A percentile compares a stretch with the other conserved stretches of the same genome.
These are phyloP conservation scores for Tipula confusa DNA, from an alignment of 2,888 invertebrate genomes.

Conservation along the genomic window DNA sequence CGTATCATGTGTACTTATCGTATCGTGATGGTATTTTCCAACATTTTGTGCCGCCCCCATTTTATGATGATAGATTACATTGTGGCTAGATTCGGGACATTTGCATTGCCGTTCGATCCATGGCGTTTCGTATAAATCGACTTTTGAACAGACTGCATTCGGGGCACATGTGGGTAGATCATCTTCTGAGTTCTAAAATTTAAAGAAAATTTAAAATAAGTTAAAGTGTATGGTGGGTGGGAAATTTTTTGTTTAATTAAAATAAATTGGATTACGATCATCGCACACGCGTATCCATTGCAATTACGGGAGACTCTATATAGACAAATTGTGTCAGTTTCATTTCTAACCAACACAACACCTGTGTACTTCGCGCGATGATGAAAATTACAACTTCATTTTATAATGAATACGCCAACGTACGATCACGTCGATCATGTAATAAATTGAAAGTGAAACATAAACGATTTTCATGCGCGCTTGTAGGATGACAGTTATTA, in stretches of 20 bases:
- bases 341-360: background rate
- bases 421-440: slow-evolving; percentile 21
- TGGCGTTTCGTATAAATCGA: slow-evolving; percentile 79
- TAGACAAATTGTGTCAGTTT: background rate
- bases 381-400: background rate
- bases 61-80: slow-evolving; percentile 32
- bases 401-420: background rate
- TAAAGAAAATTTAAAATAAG: slow-evolving; percentile 32
- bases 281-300: too few species aligned
- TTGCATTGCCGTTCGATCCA: slow-evolving; percentile 86
- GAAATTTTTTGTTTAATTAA: background rate
- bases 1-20: slow-evolving; percentile 34
- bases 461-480: slow-evolving; percentile 1
- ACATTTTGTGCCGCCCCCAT: slow-evolving; percentile 30
- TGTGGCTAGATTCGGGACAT: slow-evolving; percentile 54
- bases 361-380: background rate
- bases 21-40: slow-evolving; percentile 31
- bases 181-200: slow-evolving; percentile 68
- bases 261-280: background rate
- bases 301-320: too few species aligned
- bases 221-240: background rate
- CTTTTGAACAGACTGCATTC: slow-evolving; percentile 79
- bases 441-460: slow-evolving; percentile 25
- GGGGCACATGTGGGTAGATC: slow-evolving; percentile 75
- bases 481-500: slow-evolving; percentile 25